Base-by-base conservation (phyloP, 2,888 invertebrate genomes). In the Zonitis immaculata region DNA sequence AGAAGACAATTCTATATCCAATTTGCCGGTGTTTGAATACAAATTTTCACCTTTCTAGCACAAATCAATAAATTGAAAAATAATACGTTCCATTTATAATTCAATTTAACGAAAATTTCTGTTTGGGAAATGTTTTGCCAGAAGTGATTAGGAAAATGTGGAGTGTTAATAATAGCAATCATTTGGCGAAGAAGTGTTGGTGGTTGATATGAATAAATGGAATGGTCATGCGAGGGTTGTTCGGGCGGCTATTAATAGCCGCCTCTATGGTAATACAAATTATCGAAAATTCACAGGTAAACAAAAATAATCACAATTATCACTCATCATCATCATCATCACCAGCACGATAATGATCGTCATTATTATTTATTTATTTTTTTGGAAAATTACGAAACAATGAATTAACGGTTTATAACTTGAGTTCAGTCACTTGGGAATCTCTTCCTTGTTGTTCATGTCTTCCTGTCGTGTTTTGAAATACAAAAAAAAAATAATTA, bases 141-240 rank as follows among this genome's bases (percentile, higher is more conserved):
- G 44, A 22, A 43, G 25, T 9, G 45, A 39, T n/a, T n/a, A n/a
- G n/a, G n/a, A 18, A 14, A 42, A 25, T 51, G 48, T 26, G 30
- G 49, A 48, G 49, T 45, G 49, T 30, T 46, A 18, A 49, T 32
- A 49, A 20, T 16, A 27, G 18, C 16, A 9, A 16, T 2, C 8
- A 16, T 42, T 47, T n/a, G n/a, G n/a, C n/a, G n/a, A n/a, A 45
- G 30, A 30, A 18, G 35, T 35, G 16, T 45, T 12, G 6, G 25
- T 26, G 39, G 8, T 39, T 12, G 26, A 30, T 48, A 3, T 32
- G 49, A 49, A 51, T 64, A 61, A 60, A 65, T 65, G 63, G 63
- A 60, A 60, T 49, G 61, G 62, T 62, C 59, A 65, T 65, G 65
- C 60, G 62, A 63, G 60, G 60, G 57, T 57, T 58, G 56, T 56